Evolutionary conservation across 2,113 vertebrate species (phyloP), one percentile per base, ranked within the genome.

Genomic region (Anolis carolinensis): DNA sequence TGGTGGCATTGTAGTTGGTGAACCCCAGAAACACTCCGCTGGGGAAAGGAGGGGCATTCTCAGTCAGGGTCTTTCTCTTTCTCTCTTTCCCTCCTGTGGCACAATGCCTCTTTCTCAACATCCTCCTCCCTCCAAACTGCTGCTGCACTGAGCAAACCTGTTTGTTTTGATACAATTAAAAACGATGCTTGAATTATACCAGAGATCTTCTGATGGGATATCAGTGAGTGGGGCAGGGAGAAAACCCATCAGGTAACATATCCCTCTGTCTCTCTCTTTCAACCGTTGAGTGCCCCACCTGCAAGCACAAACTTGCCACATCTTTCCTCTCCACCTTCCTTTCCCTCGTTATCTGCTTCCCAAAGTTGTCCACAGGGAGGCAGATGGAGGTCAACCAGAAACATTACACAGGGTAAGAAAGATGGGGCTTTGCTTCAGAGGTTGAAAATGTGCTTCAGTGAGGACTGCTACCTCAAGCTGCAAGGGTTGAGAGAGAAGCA

Each of bases 91-190:
- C 68, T 48, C 34, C 23, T 63, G 39, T 50, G 75, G 75, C 81
- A 30, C 80, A 62, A 32, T 36, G 80, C 52, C 71, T 27, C 25
- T 30, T 13, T 62, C 34, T 62, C 55, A 52, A 30, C n/a, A 30
- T 16, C 18, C 21, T 20, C 10, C 34, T 30, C 59, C 39, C 59
- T 52, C 70, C 70, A 80, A 59, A 59, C 55, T 79, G 81, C 44
- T 86, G 79, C 85, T 86, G 85, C 85, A 86, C 71, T 86, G 85
- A 81, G 85, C 72, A 75, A 81, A 75, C 85, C 44, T 86, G 85
- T 86, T 59, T 76, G 48, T 82, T 85, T 81, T 81, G 79, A 81
- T 86, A 79, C 85, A 81, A 86, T 86, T 86, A 86, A 86, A 86
- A 81, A 81, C 81, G 79, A 86, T 48, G 71, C 85, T 86, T 86